Evolutionary conservation across 2,888 invertebrate genomes (phyloP), one percentile per base, ranked within the genome.

Genomic region (Stenolophus ochropezus): DNA sequence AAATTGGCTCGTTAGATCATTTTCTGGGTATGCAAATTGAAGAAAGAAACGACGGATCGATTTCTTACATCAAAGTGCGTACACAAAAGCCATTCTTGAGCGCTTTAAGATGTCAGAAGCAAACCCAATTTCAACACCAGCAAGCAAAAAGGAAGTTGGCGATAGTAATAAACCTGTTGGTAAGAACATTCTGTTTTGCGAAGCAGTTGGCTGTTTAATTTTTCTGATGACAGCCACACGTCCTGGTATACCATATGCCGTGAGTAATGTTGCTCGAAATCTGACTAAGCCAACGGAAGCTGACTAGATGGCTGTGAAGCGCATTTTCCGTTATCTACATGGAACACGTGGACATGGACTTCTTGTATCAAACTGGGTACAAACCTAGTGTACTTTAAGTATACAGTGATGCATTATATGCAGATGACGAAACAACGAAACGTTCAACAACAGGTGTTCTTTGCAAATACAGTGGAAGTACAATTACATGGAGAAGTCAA

Each of bases 401-500:
- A 27, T 27, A 27, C 80, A 82, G 83, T 71, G 85, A 85, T 75
- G 82, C 85, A 5, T 85, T 85, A 61, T 83, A 83, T 82, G 84
- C 83, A 8, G 84, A 27, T 27, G 27, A 27, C 27, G 27, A 27
- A 16, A 47, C 23, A 21, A 82, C 83, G 5, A 79, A 84, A 53
- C 77, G 76, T 8, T 84, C 83, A 20, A 83, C 81, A 11, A 83
- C 82, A 18, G 83, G 84, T 14, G 49, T 81, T 8, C 81, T 85
- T 14, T 84, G 84, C 76, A 42, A 83, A 42, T 80, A 85, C 14
- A 82, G 84, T 27, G 84, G 83, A 18, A 85, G 85, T 25, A 81
- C 84, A 0, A 83, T 87, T 1, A 83, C 84, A 0, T 87, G 87
- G 87, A 42, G 73, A 16, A 87, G 86, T 25, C 82, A 85, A 81